phyloP scores from a whole-genome alignment of 2,113 vertebrate genomes.

The Xenopus tropicalis region UCB_Xtro_10.0 CM004449.2:86597501-86598000 shows the following conservation, averaged over 20 bases:
- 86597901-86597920: too few species aligned
- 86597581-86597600: conserved; percentile 66
- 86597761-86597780: conserved; percentile 83
- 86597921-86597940: too few species aligned
- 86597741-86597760: conserved; percentile 71
- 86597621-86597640: conserved; percentile 26
- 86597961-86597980: too few species aligned
- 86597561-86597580: conserved; percentile 60
- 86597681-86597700: conserved; percentile 87
- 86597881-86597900: conserved; percentile 8
- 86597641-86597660: conserved; percentile 61
- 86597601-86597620: conserved; percentile 49
- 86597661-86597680: conserved; percentile 83
- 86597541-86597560: conserved; percentile 66
- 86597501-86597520: conserved; percentile 64
- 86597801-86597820: rapidly evolving
- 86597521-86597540: conserved; percentile 89
- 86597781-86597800: conserved; percentile 28
- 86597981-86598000: too few species aligned
- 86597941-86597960: too few species aligned
- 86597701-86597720: conserved; percentile 81
- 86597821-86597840: neutral
- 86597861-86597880: conserved; percentile 19
- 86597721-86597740: conserved; percentile 71
- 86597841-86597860: neutral